Base-by-base conservation (phyloP, 2,113 vertebrate species). In the Tautogolabrus adspersus region DNA sequence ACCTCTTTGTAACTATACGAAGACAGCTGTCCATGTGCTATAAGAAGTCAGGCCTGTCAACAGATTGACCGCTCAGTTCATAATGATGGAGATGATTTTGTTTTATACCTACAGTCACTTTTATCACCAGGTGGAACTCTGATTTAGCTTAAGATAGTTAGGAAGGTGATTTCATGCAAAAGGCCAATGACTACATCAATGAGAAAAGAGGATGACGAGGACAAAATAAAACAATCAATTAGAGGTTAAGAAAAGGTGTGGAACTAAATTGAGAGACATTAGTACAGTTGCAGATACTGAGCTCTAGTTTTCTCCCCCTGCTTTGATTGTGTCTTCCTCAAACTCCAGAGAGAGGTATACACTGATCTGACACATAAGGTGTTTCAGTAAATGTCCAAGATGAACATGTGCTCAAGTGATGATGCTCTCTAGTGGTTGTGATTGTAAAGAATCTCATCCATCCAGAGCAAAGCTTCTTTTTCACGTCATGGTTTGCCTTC, bases 21-120 rank as follows among this genome's bases (percentile, higher is more conserved):
- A 40, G 37, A 77, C 72, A 81, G 64, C 75, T 72, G 70, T 52
- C 46, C 18, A 51, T 73, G 16, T 38, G 19, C 49, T 65, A 26
- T 72, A 79, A 57, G 80, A 67, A 74, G 64, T 73, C 60, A 40
- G 62, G 15, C 23, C 58, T 60, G 69, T 82, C 65, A 66, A 18
- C 11, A 57, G 46, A 42, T 16, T n/a, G 26, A 22, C 30, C 38
- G 44, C 56, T 69, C 75, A 61, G 54, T 78, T 54, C 37, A 62
- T n/a, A n/a, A n/a, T 11, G 72, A 57, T 57, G 57, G 47, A 63
- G 61, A 67, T 22, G 21, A 46, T 38, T 61, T 66, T 59, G 22
- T 63, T 71, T 9, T 42, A 2, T 9, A 42, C 40, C 8, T 10
- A 10, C 9, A 11, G 40, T 9, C 40, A 42, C 40, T 34, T 34